Evolutionary conservation across 1,140 invertebrate species (phyloP).

Genomic region (Sinonovacula constricta): DNA sequence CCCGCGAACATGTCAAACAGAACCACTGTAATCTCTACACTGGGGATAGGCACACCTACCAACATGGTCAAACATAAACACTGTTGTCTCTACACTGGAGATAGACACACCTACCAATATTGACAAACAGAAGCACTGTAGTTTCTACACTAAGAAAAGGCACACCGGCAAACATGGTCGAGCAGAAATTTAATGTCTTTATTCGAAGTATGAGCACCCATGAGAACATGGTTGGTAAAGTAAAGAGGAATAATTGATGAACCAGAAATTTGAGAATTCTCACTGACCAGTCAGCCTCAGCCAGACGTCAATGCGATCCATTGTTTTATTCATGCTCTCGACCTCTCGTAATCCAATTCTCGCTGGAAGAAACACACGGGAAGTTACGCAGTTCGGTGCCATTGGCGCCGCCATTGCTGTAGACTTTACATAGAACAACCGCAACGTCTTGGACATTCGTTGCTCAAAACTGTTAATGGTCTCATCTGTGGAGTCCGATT

Average conservation of each 20-base stretch:
- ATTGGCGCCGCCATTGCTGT: not conserved
- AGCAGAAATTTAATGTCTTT: too few relatives aligned
- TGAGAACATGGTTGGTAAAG: too few relatives aligned
- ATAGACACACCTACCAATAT: too few relatives aligned
- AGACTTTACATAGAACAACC: constrained; percentile 24
- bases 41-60: too few relatives aligned
- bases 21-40: too few relatives aligned
- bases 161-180: too few relatives aligned
- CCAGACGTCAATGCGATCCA: constrained; percentile 44
- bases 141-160: too few relatives aligned
- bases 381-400: not conserved
- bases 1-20: too few relatives aligned
- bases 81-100: too few relatives aligned
- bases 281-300: constrained; percentile 28
- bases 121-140: too few relatives aligned
- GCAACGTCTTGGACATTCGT: constrained; percentile 20
- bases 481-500: constrained; percentile 37
- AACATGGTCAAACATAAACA: too few relatives aligned
- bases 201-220: too few relatives aligned
- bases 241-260: not conserved
- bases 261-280: not conserved
- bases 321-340: constrained; percentile 47
- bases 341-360: constrained; percentile 8
- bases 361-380: constrained; percentile 28
- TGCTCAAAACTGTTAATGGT: constrained; percentile 9